These are phyloP conservation scores for Mastomys coucha DNA, from an alignment of 2,113 vertebrate species.

Conservation along the genomic window DNA sequence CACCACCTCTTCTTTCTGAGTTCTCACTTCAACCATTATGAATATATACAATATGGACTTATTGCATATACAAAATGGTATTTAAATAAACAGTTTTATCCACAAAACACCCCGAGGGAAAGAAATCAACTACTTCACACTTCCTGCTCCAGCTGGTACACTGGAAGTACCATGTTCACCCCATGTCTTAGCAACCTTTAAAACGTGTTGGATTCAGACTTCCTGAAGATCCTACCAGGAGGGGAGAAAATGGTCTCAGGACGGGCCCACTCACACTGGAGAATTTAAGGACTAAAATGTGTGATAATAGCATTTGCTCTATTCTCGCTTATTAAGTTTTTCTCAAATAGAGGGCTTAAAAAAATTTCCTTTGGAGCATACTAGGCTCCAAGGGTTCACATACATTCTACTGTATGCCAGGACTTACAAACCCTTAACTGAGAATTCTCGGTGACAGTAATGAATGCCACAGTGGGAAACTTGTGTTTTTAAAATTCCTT, in stretches of 20 bases:
- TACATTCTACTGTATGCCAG: conserved; percentile 81
- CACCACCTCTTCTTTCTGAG: conserved; percentile 38
- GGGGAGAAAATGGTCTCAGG: conserved; percentile 35
- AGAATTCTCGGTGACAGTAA: conserved; percentile 82
- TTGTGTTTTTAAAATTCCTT: conserved; percentile 57
- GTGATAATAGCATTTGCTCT: conserved; percentile 28
- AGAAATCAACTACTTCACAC: conserved; percentile 76
- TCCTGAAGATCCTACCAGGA: conserved; percentile 70
- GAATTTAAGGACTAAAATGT: conserved; percentile 33
- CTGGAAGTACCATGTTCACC: conserved; percentile 79
- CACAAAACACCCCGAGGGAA: conserved; percentile 72
- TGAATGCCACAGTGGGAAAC: conserved; percentile 78
- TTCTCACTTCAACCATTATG: conserved; percentile 71
- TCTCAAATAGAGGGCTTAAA: conserved; percentile 74
- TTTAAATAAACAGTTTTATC: conserved; percentile 74
- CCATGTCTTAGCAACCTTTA: conserved; percentile 76
- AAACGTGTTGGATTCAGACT: conserved; percentile 62
- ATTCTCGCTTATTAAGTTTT: conserved; percentile 75
- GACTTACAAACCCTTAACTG: conserved; percentile 81
- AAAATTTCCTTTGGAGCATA: conserved; percentile 73
- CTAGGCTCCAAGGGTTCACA: conserved; percentile 84
- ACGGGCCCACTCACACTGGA: conserved; percentile 19
- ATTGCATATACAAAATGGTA: conserved; percentile 67
- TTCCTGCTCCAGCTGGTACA: conserved; percentile 65
- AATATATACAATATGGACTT: conserved; percentile 67